A percentile compares a stretch with the other conserved stretches of the same genome.
phyloP scores from a whole-genome alignment of 2,797 vertebrate species.

The Hoplostethus mediterraneus region DNA sequence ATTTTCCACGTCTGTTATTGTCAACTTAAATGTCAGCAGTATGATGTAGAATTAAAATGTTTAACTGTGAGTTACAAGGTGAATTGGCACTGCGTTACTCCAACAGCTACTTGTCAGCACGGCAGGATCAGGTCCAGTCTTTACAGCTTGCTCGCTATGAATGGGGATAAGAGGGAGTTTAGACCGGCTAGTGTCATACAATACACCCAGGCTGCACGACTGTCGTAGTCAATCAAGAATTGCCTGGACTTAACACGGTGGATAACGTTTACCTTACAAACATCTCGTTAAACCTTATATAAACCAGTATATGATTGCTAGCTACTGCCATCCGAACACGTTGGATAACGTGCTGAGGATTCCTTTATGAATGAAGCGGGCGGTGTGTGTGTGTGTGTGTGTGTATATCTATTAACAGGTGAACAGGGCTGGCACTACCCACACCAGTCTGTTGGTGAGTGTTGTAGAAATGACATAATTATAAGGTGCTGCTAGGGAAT shows the following conservation, averaged over 20 bases:
- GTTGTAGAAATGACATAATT: too few species aligned
- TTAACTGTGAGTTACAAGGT: not conserved
- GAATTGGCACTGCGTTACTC: not conserved
- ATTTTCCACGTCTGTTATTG: conserved; percentile 43
- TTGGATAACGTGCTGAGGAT: not conserved
- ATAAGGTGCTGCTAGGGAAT: not conserved
- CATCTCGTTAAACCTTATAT: not conserved
- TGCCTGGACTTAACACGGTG: not conserved
- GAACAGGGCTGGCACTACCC: not conserved
- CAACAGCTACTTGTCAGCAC: conserved; percentile 5
- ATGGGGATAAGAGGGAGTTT: conserved; percentile 42
- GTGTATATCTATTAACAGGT: not conserved
- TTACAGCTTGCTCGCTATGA: conserved; percentile 25
- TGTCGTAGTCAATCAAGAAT: conserved; percentile 72
- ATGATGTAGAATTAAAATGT: not conserved
- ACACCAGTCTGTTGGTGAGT: not conserved
- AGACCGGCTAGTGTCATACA: conserved; percentile 53
- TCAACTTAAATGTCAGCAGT: conserved; percentile 46
- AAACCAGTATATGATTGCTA: too few species aligned
- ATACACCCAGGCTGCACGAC: conserved; percentile 59
- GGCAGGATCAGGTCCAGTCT: conserved; percentile 26
- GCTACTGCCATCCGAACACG: not conserved
- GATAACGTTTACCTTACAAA: conserved; percentile 7
- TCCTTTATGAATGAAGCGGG: too few species aligned
- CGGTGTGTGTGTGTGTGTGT: not conserved